Base-by-base conservation (phyloP, 2,888 invertebrate species). In the Drosophila demipolita region DNA sequence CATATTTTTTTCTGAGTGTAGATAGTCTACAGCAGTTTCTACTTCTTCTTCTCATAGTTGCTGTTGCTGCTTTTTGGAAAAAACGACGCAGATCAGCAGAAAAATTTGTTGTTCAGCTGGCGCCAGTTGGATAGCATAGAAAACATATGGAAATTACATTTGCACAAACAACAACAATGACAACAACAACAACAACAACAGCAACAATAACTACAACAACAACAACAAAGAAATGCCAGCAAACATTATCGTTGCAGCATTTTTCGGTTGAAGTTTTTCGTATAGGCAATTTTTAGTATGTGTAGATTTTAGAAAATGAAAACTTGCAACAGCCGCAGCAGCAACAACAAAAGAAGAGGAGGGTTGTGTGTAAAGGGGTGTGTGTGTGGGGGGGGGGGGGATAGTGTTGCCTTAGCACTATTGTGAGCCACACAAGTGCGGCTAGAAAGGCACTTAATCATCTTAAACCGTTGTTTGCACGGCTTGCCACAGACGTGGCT, bases 401-500 rank as follows among this genome's bases (percentile, higher is more conserved):
- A 32, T 50, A 32, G 58, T 36, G 53, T 63, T 53, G 61, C 54
- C 81, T 67, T 78, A 83, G 81, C 75, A 66, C 78, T 66, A 42
- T 57, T 57, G 66, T 42, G 78, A 53, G 73, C 85, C 85, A 75
- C 87, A 80, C 68, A 80, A 80, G 75, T 88, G 85, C 80, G 89
- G 87, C 87, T 82, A 82, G 80, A 82, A 87, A 87, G 87, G 87
- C 89, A 87, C 87, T 87, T 87, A 87, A 87, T 87, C 87, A 87
- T 87, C 87, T 89, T 87, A 87, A 87, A 89, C 87, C 78, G 88
- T 87, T 87, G 87, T 87, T 89, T 87, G 87, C 83, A 78, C 70
- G 85, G 89, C 69, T 75, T 83, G 78, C 87, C 89, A 75, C 89
- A 87, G 88, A 86, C 86, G 83, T 78, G 70, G 74, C 76, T 74